A percentile compares a stretch with the other conserved stretches of the same genome.
Evolutionary conservation across 2,888 invertebrate species (phyloP).

Genomic region (Monoplex corrugatus): DNA sequence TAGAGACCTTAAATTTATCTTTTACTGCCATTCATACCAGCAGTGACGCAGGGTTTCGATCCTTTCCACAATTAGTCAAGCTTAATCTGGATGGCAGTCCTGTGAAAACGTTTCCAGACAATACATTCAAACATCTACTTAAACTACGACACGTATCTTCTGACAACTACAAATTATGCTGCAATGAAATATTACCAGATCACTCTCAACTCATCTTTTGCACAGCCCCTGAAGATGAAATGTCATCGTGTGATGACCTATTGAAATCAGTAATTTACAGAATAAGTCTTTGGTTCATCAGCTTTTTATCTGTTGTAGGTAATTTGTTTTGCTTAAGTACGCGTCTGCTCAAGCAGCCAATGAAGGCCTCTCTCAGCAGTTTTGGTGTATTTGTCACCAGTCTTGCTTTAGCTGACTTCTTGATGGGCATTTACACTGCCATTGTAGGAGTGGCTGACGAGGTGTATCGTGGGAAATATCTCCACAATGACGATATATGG

Average conservation of each 20-base stretch:
- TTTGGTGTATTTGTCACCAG: slow-evolving; percentile 14
- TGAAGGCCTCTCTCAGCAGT: not conserved
- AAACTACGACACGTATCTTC: not conserved
- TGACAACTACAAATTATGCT: not conserved
- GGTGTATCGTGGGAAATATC: not conserved
- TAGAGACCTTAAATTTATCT: not conserved
- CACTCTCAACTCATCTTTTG: not conserved
- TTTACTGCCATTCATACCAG: not conserved
- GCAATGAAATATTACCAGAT: not conserved
- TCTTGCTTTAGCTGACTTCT: not conserved
- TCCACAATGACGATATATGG: not conserved
- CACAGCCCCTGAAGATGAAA: not conserved
- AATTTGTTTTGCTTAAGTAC: slow-evolving; percentile 5
- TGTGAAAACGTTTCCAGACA: not conserved
- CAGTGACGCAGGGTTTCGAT: not conserved
- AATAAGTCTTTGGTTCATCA: not conserved
- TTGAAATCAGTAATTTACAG: not conserved
- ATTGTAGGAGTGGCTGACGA: not conserved
- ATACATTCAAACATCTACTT: not conserved
- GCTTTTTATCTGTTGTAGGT: not conserved
- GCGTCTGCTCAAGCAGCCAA: not conserved
- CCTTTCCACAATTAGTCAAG: not conserved
- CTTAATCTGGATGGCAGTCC: not conserved
- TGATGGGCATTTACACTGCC: slow-evolving; percentile 13
- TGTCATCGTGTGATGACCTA: not conserved